A percentile compares a stretch with the other conserved stretches of the same genome.
phyloP scores from a whole-genome alignment of 2,888 invertebrate genomes.

The Crossocerus cetratus region DNA sequence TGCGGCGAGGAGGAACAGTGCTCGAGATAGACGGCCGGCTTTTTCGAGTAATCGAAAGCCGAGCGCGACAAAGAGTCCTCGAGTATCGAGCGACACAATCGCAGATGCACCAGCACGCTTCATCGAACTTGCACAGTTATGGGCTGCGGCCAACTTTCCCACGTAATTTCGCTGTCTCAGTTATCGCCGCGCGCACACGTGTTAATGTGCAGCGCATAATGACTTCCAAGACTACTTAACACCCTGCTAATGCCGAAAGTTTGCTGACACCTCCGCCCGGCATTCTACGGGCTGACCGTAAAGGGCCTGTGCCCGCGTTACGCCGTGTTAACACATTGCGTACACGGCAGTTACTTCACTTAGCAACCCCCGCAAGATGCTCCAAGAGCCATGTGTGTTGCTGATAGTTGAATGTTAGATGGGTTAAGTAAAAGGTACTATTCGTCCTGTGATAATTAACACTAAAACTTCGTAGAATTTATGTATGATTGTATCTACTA shows the following conservation, averaged over 20 bases:
- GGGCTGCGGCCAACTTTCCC: slow-evolving; percentile 23
- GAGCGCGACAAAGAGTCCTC: too few relatives aligned
- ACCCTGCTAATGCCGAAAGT: slow-evolving; percentile 38
- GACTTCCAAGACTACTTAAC: slow-evolving; percentile 38
- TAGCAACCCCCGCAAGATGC: too few relatives aligned
- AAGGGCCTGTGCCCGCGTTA: background rate
- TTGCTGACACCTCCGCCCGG: slow-evolving; percentile 9
- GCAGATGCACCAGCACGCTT: slow-evolving; percentile 2
- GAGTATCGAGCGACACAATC: background rate
- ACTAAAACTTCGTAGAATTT: too few relatives aligned
- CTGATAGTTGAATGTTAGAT: background rate
- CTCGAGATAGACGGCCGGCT: too few relatives aligned
- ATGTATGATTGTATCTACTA: too few relatives aligned
- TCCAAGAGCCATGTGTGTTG: too few relatives aligned
- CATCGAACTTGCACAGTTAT: background rate
- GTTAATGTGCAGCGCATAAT: slow-evolving; percentile 43
- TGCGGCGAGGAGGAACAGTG: too few relatives aligned
- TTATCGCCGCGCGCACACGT: slow-evolving; percentile 15
- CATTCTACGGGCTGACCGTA: slow-evolving; percentile 16
- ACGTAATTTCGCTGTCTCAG: slow-evolving; percentile 23
- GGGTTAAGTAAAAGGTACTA: too few relatives aligned
- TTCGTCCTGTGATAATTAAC: too few relatives aligned
- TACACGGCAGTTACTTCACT: too few relatives aligned
- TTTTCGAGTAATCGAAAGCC: too few relatives aligned
- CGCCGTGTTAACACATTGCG: too few relatives aligned